A percentile compares a stretch with the other conserved stretches of the same genome.
phyloP scores from a whole-genome alignment of 2,113 vertebrate genomes.

The Neotragus pygmaeus region DNA sequence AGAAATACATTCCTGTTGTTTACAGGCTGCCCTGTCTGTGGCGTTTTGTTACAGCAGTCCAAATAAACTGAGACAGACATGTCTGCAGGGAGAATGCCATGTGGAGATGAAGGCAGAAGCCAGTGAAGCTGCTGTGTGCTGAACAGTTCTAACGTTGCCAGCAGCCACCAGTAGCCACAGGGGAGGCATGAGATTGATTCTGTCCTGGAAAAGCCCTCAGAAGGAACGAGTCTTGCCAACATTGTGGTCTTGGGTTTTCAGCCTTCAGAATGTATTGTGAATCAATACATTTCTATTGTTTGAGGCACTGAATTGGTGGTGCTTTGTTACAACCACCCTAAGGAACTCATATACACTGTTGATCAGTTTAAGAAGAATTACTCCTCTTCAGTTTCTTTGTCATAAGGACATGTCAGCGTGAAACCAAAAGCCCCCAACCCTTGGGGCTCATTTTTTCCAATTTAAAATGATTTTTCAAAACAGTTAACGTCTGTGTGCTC shows the following conservation, averaged over 20 bases:
- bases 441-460: not conserved
- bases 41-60: not conserved
- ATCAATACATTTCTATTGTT: not conserved
- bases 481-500: not conserved
- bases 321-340: not conserved
- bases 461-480: not conserved
- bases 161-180: rapidly evolving
- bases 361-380: not conserved
- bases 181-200: not conserved
- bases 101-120: not conserved
- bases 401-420: not conserved
- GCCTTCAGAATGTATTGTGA: not conserved
- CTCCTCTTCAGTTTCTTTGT: not conserved
- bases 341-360: not conserved
- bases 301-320: not conserved
- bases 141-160: rapidly evolving
- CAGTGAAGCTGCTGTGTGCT: rapidly evolving
- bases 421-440: not conserved
- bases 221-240: not conserved
- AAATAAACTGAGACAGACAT: not conserved
- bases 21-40: not conserved
- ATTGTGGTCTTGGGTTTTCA: not conserved
- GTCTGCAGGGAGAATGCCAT: not conserved
- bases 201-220: not conserved
- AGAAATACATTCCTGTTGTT: too few relatives aligned